These are phyloP conservation scores for Sinocyclocheilus anshuiensis DNA, from an alignment of 2,113 vertebrate species.

Conservation along the genomic window DNA sequence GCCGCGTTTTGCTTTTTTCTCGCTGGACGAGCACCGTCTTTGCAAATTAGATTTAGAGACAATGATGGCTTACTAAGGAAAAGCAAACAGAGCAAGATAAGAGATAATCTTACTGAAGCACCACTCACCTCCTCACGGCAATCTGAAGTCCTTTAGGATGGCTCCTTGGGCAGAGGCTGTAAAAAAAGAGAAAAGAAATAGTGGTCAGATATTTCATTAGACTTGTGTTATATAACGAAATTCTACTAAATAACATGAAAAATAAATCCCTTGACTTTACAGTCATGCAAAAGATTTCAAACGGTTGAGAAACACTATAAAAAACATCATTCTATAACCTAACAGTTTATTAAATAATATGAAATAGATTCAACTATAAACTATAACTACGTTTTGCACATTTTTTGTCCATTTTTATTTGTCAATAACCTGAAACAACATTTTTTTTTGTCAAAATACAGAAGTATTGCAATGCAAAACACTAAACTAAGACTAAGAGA, in stretches of 20 bases:
- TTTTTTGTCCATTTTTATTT: too few relatives aligned
- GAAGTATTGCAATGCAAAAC: background rate
- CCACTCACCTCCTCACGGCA: constrained; percentile 63
- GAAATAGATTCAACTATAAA: background rate
- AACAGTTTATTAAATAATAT: background rate
- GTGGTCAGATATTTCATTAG: constrained; percentile 41
- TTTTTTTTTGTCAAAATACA: too few relatives aligned
- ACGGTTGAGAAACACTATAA: background rate
- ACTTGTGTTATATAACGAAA: background rate
- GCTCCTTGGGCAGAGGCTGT: constrained; percentile 81
- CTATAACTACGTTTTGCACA: too few relatives aligned
- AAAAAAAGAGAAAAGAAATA: constrained; percentile 60
- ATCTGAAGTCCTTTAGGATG: constrained; percentile 73
- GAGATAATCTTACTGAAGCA: constrained; percentile 28
- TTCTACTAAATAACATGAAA: constrained; percentile 14
- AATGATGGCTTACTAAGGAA: constrained; percentile 17
- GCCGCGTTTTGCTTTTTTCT: background rate
- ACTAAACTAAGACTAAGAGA: background rate
- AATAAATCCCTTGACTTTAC: background rate
- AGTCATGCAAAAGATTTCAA: background rate
- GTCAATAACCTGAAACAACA: too few relatives aligned
- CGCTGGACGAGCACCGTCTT: background rate
- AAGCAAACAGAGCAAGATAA: constrained; percentile 23
- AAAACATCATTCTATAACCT: background rate
- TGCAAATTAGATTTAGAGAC: constrained; percentile 33